A percentile compares a stretch with the other conserved stretches of the same genome.
phyloP scores from a whole-genome alignment of 2,888 invertebrate species.

The Macrosoma leucophasiata region DNA sequence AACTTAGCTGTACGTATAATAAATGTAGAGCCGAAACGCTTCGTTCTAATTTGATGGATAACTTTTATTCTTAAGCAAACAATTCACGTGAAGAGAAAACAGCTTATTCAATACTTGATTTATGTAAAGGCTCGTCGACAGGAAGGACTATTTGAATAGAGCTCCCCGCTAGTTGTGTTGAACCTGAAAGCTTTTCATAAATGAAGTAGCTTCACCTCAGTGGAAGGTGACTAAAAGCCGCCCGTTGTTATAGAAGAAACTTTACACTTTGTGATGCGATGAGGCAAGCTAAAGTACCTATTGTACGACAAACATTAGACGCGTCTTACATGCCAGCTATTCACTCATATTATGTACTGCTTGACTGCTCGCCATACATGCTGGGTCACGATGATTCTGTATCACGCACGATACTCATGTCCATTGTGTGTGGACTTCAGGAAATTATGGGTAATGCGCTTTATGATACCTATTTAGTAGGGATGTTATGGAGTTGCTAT shows the following conservation, averaged over 20 bases:
- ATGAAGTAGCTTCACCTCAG: slow-evolving; percentile 53
- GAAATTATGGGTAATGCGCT: too few relatives aligned
- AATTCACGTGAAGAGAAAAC: slow-evolving; percentile 42
- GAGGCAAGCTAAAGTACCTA: slow-evolving; percentile 32
- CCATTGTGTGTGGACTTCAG: too few relatives aligned
- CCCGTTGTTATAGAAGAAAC: slow-evolving; percentile 47
- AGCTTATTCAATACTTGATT: slow-evolving; percentile 56
- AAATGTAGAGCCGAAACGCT: too few relatives aligned
- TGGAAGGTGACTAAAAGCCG: slow-evolving; percentile 55
- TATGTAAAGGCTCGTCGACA: slow-evolving; percentile 49
- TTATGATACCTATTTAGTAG: too few relatives aligned
- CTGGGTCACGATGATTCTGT: too few relatives aligned
- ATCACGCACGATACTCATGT: too few relatives aligned
- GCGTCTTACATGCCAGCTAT: slow-evolving; percentile 10
- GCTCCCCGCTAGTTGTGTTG: slow-evolving; percentile 52
- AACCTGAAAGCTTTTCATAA: slow-evolving; percentile 71
- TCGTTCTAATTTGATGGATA: too few relatives aligned
- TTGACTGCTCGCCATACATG: background rate
- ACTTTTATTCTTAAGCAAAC: too few relatives aligned
- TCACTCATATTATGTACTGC: background rate
- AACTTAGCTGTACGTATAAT: too few relatives aligned
- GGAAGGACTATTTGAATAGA: slow-evolving; percentile 66
- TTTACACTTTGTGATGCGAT: slow-evolving; percentile 42
- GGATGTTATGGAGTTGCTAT: too few relatives aligned
- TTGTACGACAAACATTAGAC: slow-evolving; percentile 25